Percentiles rank a stretch among this genome's conserved stretches.
These are phyloP conservation scores for Pseudotriccus pelzelni DNA, from an alignment of 2,797 vertebrate genomes.

Conservation along the genomic window DNA sequence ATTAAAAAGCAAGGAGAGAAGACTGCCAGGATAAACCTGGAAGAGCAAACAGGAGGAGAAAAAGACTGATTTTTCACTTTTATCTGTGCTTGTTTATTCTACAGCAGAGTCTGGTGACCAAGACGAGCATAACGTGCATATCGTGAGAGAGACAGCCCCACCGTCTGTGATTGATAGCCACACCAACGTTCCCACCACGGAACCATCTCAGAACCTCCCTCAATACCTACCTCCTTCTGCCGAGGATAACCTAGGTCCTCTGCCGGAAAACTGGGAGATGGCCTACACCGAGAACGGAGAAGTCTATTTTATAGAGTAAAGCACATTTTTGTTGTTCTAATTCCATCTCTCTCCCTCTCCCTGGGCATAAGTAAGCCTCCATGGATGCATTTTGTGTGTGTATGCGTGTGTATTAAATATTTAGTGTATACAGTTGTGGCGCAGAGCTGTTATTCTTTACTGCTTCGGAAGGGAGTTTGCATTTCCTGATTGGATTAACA, in stretches of 20 bases:
- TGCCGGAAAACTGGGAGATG: slow-evolving; percentile 99
- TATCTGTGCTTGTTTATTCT: background rate
- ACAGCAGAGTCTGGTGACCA: slow-evolving; percentile 94
- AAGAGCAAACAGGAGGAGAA: background rate
- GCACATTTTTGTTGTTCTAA: slow-evolving; percentile 31
- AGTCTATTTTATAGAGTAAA: slow-evolving; percentile 99
- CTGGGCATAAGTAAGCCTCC: background rate
- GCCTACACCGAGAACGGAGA: slow-evolving; percentile 99
- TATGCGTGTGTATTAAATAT: background rate
- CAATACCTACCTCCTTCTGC: slow-evolving; percentile 93
- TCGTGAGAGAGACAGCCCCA: slow-evolving; percentile 75
- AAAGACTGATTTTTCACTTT: background rate
- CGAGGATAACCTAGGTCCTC: slow-evolving; percentile 93
- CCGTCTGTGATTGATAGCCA: slow-evolving; percentile 74
- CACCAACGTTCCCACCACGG: slow-evolving; percentile 91
- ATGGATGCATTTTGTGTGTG: background rate
- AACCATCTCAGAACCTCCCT: slow-evolving; percentile 93
- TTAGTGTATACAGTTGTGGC: background rate
- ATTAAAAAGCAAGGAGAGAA: background rate
- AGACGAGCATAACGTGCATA: slow-evolving; percentile 84
- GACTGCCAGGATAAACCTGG: background rate
- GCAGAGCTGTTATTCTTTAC: slow-evolving; percentile 1
- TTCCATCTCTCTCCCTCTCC: background rate
- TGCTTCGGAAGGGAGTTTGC: background rate
- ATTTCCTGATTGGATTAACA: slow-evolving; percentile 36